phyloP scores from a whole-genome alignment of 1,140 invertebrate species.

The Trichomalopsis sarcophagae region DNA sequence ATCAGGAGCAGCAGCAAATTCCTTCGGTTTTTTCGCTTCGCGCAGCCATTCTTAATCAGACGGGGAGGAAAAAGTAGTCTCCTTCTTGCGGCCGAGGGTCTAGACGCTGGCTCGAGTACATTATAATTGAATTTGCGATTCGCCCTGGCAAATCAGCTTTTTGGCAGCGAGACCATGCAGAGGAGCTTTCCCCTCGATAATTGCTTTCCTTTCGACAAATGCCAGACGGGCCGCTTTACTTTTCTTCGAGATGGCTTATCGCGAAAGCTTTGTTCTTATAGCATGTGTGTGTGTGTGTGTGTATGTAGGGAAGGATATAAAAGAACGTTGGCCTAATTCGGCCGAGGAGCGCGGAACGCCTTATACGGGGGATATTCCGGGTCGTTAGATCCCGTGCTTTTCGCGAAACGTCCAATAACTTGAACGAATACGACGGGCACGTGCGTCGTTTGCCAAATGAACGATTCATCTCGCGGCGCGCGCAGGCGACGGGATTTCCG shows the following conservation, averaged over 20 bases:
- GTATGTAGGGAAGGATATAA: slow-evolving; percentile 16
- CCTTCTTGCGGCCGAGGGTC: slow-evolving; percentile 19
- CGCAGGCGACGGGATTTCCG: background rate
- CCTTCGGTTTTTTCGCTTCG: background rate
- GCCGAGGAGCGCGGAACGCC: background rate
- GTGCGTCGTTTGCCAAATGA: slow-evolving; percentile 57
- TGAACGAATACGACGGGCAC: slow-evolving; percentile 54
- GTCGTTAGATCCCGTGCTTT: slow-evolving; percentile 54
- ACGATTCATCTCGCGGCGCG: slow-evolving; percentile 12
- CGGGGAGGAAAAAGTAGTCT: background rate
- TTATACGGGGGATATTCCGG: slow-evolving; percentile 39
- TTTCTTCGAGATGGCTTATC: slow-evolving; percentile 27
- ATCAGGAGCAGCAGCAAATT: background rate
- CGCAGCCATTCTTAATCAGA: background rate
- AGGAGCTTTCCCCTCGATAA: slow-evolving; percentile 14
- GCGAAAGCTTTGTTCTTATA: background rate
- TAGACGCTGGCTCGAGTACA: slow-evolving; percentile 19
- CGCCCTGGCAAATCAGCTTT: slow-evolving; percentile 33
- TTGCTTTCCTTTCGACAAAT: slow-evolving; percentile 42
- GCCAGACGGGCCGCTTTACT: background rate
- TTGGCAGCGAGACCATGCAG: background rate
- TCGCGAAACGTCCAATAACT: slow-evolving; percentile 57
- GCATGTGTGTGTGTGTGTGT: background rate
- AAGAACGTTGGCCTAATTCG: slow-evolving; percentile 49
- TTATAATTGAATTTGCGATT: slow-evolving; percentile 59